Evolutionary conservation across 2,113 vertebrate genomes (phyloP), one percentile per base, ranked within the genome.

Genomic region (Saguinus imperator): DNA sequence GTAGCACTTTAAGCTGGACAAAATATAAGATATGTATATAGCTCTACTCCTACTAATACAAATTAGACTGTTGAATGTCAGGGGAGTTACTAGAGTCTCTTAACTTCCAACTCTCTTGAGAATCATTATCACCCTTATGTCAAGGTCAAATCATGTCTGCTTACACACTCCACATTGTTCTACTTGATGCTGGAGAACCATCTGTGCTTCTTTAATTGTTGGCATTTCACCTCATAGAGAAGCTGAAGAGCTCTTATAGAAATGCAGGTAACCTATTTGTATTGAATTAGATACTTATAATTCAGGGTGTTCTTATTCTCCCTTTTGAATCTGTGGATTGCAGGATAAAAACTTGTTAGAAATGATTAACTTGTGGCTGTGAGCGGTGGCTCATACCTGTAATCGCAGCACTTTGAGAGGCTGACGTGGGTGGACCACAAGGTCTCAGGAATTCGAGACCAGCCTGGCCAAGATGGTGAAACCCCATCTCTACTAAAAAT

Each of bases 71-170:
- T 94, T 94, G 73, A 75, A 27, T 82, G 61, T 64, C 68, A 18
- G 40, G 40, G 35, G 70, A 29, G 32, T 79, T 90, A 48, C 32
- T 83, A 58, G 37, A 87, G n/a, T 94, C 66, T 73, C 40, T 50
- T 68, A 40, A 82, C 10, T 94, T 29, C 8, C 3, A 55, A 8
- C 88, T 81, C 40, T 94, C 35, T 9, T 84, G 20, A 86, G 55
- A 94, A 50, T 68, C 77, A 76, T 92, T 94, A 81, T 81, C 45
- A 87, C 43, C 40, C 92, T 83, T 80, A 58, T 70, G 50, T 95
- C 90, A 95, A 64, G 88, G 73, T 94, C 72, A 91, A 2, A 76
- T 87, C n/a, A 8, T 70, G 32, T 29, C 35, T 92, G 18, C 66
- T 94, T 17, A 57, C 8, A 50, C 55, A 70, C 4, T 40, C 57